Evolutionary conservation across 2,113 vertebrate species (phyloP).

Genomic region (Sminthopsis crassicaudata): DNA sequence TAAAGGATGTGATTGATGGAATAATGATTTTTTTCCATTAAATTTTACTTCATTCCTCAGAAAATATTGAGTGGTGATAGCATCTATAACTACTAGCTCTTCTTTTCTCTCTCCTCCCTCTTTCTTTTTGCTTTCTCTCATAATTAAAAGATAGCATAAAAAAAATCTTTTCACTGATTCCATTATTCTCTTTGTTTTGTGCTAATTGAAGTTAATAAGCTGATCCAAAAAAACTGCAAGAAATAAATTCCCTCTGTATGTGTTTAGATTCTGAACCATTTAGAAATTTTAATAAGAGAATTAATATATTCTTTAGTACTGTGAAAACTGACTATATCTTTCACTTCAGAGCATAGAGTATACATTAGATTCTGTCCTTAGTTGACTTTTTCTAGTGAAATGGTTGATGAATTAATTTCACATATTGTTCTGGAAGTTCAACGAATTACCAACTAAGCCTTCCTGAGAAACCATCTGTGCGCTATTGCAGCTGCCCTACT

Average conservation of each 20-base stretch:
- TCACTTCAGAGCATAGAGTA: background rate
- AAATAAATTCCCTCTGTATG: conserved; percentile 4
- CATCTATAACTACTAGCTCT: background rate
- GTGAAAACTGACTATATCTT: background rate
- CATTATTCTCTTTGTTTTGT: background rate
- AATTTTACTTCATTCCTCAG: background rate
- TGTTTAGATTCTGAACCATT: conserved; percentile 5
- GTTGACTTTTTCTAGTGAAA: background rate
- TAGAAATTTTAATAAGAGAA: conserved; percentile 3
- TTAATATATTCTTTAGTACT: conserved; percentile 16
- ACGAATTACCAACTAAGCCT: conserved; percentile 33
- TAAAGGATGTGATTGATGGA: background rate
- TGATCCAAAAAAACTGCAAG: background rate
- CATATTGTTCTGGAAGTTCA: conserved; percentile 16
- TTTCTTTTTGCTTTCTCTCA: background rate
- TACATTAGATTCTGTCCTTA: background rate
- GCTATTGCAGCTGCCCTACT: background rate
- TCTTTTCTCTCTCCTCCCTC: too few species aligned
- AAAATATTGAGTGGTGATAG: background rate
- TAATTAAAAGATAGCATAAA: background rate
- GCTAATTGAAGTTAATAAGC: conserved; percentile 8
- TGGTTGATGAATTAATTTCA: conserved; percentile 12
- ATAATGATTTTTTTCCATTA: background rate
- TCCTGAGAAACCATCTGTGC: conserved; percentile 20
- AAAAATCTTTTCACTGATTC: background rate